Evolutionary conservation across 2,797 vertebrate species (phyloP), one percentile per base, ranked within the genome.

Genomic region (Sebastes vulpes): DNA sequence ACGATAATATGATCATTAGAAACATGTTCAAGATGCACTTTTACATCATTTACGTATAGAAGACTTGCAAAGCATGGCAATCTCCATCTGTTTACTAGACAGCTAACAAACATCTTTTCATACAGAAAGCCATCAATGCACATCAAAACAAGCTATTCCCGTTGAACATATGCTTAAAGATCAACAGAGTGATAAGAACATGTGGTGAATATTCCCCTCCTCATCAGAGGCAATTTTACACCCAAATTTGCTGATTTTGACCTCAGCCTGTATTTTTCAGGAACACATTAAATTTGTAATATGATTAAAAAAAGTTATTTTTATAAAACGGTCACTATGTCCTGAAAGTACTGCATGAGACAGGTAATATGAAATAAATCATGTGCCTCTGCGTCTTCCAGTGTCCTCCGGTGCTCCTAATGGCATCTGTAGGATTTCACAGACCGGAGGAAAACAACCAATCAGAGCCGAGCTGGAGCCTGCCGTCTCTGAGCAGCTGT

Each of bases 131-230:
- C 31, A 85, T 71, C 64, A 88, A 66, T 75, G 75, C 64, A 52
- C 68, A 83, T 81, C 57, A 85, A 81, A 85, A 84, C 71, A 79
- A 83, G 61, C 74, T 70, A n/a, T 56, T 78, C 18, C 16, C 18
- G 18, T 81, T 82, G 78, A 89, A 87, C 85, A 91, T 82, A 82
- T 90, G 90, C 76, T 92, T 75, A 69, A 89, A 87, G 67, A 87
- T 69, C 59, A 86, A 79, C 28, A 20, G 53, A 65, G 73, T 75
- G 67, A 85, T 82, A 16, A 28, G 25, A 85, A 65, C 72, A 77
- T 65, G 69, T 52, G 61, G 82, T 84, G 75, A 75, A 88, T 60
- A 65, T 18, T 23, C 16, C 35, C 26, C 28, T 61, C 53, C 54
- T 77, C 38, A 77, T 87, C 77, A 81, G 25, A 65, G 23, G 29